phyloP scores from a whole-genome alignment of 2,113 vertebrate genomes.

The Macheiramphus alcinus region DNA sequence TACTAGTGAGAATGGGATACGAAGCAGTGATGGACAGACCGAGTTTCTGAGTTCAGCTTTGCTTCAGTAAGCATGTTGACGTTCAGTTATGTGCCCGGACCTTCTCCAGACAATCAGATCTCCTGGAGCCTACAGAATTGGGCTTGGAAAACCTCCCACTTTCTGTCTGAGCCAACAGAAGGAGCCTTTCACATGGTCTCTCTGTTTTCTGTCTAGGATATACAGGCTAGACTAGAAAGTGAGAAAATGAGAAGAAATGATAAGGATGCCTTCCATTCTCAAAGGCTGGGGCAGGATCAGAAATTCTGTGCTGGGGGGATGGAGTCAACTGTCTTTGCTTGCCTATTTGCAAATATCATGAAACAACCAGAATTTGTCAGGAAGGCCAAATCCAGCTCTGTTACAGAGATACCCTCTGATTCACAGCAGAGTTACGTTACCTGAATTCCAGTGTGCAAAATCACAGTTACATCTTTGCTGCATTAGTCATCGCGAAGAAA shows the following conservation, averaged over 20 bases:
- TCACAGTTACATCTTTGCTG: neutral
- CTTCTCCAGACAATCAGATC: constrained; percentile 58
- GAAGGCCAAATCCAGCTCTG: neutral
- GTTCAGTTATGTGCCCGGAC: constrained; percentile 5
- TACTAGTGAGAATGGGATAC: neutral
- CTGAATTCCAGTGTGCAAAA: constrained; percentile 22
- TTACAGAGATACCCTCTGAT: neutral
- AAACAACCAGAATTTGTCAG: neutral
- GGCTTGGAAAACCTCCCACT: constrained; percentile 57
- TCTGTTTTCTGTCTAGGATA: constrained; percentile 29
- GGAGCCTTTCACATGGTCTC: constrained; percentile 42
- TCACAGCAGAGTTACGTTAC: neutral
- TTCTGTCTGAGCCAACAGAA: constrained; percentile 58
- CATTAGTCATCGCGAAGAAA: constrained; percentile 30
- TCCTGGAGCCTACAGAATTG: constrained; percentile 54
- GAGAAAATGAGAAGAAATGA: constrained; percentile 40
- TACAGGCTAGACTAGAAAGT: neutral
- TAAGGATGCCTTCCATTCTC: neutral
- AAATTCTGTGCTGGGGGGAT: neutral
- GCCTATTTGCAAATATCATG: neutral
- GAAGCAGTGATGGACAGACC: neutral
- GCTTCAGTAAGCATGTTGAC: neutral
- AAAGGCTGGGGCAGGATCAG: neutral
- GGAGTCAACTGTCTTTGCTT: neutral
- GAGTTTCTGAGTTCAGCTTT: neutral